Base-by-base conservation (phyloP, 2,797 vertebrate genomes). In the Galaxias olidus region DNA sequence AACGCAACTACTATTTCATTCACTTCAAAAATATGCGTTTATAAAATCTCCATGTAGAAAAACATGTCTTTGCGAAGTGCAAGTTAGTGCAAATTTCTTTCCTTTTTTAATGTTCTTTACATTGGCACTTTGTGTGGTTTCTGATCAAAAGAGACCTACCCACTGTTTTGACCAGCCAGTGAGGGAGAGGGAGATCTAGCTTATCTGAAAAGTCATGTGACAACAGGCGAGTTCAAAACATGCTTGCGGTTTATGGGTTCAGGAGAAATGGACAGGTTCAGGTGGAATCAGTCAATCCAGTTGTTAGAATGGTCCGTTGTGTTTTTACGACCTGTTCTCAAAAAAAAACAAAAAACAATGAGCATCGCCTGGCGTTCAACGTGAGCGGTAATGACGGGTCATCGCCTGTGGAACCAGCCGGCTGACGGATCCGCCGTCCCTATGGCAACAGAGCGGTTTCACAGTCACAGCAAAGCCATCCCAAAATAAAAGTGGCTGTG, bases 121-220 rank as follows among this genome's bases (percentile, higher is more conserved):
- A 89, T 92, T 93, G 92, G 92, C 93, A 93, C 92, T 91, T 93
- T 83, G 90, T 92, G 90, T 92, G 90, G 75, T 83, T 88, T 89
- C 57, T 74, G 82, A 88, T 78, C 71, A 63, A 73, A 82, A 73
- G 68, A 86, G 73, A 69, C 61, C 74, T 66, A 61, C 59, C 64
- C 63, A 66, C 66, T 50, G 43, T 62, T 53, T 61, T 55, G 69
- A 66, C 45, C 15, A 59, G 64, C 51, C 48, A 57, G 59, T 15
- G 56, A 58, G 48, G 57, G 59, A 61, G 53, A 71, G 42, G 49
- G 50, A 59, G 45, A 19, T 68, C 66, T 74, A 81, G 80, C 79
- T 87, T 81, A 81, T 88, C 68, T 83, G 78, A 76, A 82, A 86
- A 67, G 62, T 66, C 49, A 69, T 69, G 79, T 65, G 61, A 84